Conservation (phyloP, 2,113 vertebrate genomes). For the Collichthys lucidus region DNA sequence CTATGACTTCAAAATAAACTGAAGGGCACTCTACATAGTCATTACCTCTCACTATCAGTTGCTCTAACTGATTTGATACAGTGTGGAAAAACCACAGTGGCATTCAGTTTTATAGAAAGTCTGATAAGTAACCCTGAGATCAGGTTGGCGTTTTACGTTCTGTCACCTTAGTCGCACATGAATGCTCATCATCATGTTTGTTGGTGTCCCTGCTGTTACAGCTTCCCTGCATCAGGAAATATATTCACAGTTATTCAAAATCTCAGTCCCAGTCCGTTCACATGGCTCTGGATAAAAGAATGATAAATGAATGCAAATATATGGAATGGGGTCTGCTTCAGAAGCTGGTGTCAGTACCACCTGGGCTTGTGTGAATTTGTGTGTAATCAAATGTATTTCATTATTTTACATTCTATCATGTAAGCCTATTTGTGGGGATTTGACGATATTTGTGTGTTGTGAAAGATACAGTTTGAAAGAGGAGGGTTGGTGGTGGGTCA, state of each 20-base stretch:
- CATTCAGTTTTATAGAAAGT: slow-evolving; percentile 5
- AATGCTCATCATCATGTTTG: slow-evolving; percentile 17
- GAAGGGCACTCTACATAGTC: neutral
- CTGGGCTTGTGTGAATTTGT: slow-evolving; percentile 43
- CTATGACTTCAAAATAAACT: slow-evolving; percentile 5
- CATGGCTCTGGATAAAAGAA: slow-evolving; percentile 63
- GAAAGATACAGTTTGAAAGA: neutral
- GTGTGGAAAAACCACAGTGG: neutral
- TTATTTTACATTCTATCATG: slow-evolving; percentile 36
- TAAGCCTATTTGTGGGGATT: slow-evolving; percentile 22
- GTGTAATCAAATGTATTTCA: slow-evolving; percentile 41
- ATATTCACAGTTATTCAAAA: slow-evolving; percentile 48
- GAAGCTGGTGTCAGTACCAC: slow-evolving; percentile 54
- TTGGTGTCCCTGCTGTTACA: neutral
- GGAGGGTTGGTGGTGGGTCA: neutral
- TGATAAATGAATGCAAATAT: slow-evolving; percentile 77
- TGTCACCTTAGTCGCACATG: slow-evolving; percentile 16
- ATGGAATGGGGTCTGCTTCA: slow-evolving; percentile 78
- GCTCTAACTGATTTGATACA: slow-evolving; percentile 4
- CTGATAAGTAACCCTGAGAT: slow-evolving; percentile 14
- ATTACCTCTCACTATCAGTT: neutral
- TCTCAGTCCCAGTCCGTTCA: slow-evolving; percentile 39
- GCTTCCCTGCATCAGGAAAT: slow-evolving; percentile 28
- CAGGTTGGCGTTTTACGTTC: neutral
- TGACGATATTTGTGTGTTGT: slow-evolving; percentile 1